phyloP scores from a whole-genome alignment of 2,113 vertebrate genomes.

The Nycticorax nycticorax region DNA sequence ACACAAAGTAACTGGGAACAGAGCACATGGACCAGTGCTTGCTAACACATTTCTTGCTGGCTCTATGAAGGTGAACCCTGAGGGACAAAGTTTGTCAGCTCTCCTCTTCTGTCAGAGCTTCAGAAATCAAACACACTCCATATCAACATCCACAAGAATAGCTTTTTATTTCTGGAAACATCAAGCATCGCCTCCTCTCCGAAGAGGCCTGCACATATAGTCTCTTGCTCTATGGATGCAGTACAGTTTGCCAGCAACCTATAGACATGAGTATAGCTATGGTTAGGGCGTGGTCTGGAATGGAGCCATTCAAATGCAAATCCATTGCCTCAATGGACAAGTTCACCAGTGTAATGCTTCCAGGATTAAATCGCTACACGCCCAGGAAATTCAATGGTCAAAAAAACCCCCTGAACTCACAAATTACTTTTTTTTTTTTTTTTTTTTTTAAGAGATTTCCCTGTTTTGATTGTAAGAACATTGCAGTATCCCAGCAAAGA shows the following conservation, averaged over 20 bases:
- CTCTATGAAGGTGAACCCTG: accelerated
- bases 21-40: not conserved
- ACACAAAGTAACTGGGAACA: not conserved
- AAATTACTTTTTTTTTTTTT: accelerated
- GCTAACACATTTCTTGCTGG: not conserved
- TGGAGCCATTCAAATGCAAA: not conserved
- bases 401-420: accelerated
- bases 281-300: not conserved
- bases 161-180: not conserved
- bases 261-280: accelerated
- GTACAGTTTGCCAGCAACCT: not conserved
- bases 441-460: too few relatives aligned
- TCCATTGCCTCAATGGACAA: not conserved
- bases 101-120: not conserved
- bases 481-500: not conserved
- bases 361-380: not conserved
- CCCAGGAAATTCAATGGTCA: not conserved
- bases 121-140: not conserved
- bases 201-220: not conserved
- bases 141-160: not conserved
- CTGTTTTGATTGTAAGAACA: not conserved
- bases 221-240: not conserved
- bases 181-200: not conserved
- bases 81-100: not conserved
- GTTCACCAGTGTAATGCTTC: not conserved